Evolutionary conservation across 2,113 vertebrate species (phyloP), one percentile per base, ranked within the genome.

Genomic region (Aegotheles bennettii): DNA sequence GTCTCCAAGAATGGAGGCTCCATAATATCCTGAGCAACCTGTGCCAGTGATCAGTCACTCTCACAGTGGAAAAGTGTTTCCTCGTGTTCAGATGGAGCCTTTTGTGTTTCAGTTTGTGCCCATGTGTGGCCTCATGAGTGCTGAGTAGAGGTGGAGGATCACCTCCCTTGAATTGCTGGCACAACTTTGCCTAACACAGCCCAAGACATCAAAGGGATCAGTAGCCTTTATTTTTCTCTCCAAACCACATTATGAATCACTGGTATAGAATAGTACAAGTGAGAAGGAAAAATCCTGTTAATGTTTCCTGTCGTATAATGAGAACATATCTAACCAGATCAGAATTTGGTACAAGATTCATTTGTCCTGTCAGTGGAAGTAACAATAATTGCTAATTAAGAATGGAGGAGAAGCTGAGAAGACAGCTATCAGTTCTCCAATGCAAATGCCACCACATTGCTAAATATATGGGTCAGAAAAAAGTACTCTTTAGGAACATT

Each of bases 161-260:
- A n/a, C n/a, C n/a, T n/a, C n/a, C n/a, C 19, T 64, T 29, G 40
- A 63, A 14, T 21, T 43, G 16, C 61, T 59, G 43, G 21, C 43
- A 42, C 31, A 42, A 24, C 21, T 79, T 38, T n/a, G 18, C 24
- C 38, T 53, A 28, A 38, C 16, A 28, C 28, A 47, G n/a, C 53
- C 45, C 43, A 59, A 43, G 13, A 50, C 21, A 29, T 19, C 26
- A 7, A 4, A 42, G 42, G 20, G 59, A 25, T 14, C 17, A 60
- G 8, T 15, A 60, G 21, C 26, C 36, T 50, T 88, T 31, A 35
- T 64, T 88, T 60, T 79, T 42, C 7, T 51, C 76, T 50, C 26
- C 59, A 81, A 81, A 57, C 31, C 42, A 50, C 0, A 0, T 10
- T 36, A 31, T 1, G 4, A 20, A 54, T 35, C 17, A 42, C 26